Evolutionary conservation across 2,113 vertebrate genomes (phyloP).

Genomic region (Heterocephalus glaber): DNA sequence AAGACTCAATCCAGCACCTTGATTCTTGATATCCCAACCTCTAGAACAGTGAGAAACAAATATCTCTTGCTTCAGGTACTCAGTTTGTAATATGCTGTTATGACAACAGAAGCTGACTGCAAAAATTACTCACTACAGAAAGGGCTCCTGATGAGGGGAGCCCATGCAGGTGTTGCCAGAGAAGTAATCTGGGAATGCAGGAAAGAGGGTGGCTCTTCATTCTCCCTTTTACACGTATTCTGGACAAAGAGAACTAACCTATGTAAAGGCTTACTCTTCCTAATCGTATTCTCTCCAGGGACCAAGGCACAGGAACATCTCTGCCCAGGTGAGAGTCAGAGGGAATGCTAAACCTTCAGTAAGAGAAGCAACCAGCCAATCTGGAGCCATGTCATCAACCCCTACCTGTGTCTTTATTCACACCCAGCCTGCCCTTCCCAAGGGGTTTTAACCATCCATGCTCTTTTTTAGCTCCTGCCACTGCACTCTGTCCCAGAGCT

Average conservation of each 20-base stretch:
- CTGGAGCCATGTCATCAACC: rapidly evolving
- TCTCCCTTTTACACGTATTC: background rate
- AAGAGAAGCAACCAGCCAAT: background rate
- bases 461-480: background rate
- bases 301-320: background rate
- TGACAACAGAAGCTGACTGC: background rate
- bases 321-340: background rate
- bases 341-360: background rate
- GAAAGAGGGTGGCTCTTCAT: background rate
- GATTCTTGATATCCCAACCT: background rate
- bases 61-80: background rate
- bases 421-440: background rate
- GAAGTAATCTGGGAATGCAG: background rate
- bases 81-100: background rate
- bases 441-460: background rate
- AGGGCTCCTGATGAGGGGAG: rapidly evolving
- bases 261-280: background rate
- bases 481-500: background rate
- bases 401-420: background rate
- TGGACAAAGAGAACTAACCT: background rate
- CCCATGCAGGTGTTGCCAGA: background rate
- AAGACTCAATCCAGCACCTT: background rate
- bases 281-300: background rate
- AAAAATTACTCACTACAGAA: background rate
- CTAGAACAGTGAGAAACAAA: background rate